Percentiles rank a stretch among this genome's conserved stretches.
phyloP scores from a whole-genome alignment of 2,888 invertebrate genomes.

The Acrocyrtus sp. region DNA sequence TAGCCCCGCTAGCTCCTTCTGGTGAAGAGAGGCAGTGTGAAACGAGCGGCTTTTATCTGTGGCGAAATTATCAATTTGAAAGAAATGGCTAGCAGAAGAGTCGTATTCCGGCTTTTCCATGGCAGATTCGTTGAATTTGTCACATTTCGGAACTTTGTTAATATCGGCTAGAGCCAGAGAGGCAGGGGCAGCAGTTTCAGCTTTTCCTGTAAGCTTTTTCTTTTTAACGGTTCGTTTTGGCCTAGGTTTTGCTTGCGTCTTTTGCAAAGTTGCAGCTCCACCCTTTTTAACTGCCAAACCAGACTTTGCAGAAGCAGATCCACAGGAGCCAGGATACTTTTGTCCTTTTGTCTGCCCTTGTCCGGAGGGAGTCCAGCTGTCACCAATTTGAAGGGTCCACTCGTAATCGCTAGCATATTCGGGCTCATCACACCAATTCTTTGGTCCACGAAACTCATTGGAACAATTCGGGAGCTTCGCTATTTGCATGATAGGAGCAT shows the following conservation, averaged over 20 bases:
- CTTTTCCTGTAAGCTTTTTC: too few relatives aligned
- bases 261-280: too few relatives aligned
- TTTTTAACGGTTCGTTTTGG: too few relatives aligned
- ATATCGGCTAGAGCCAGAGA: not conserved
- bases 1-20: conserved; percentile 29
- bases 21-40: conserved; percentile 26
- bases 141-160: conserved; percentile 17
- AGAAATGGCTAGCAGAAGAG: conserved; percentile 14
- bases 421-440: conserved; percentile 32
- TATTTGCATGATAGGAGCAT: conserved; percentile 32
- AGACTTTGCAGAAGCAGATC: too few relatives aligned
- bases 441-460: conserved; percentile 46
- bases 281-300: too few relatives aligned
- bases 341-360: not conserved
- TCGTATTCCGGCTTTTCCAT: conserved; percentile 17
- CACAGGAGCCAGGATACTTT: conserved; percentile 16
- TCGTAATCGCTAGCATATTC: conserved; percentile 2
- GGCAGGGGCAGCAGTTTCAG: not conserved
- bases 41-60: conserved; percentile 7
- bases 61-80: conserved; percentile 2
- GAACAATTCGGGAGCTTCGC: conserved; percentile 27
- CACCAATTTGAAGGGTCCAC: conserved; percentile 15
- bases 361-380: conserved; percentile 33
- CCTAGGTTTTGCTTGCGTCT: too few relatives aligned
- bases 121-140: conserved; percentile 14